Evolutionary conservation across 1,140 invertebrate genomes (phyloP).

Genomic region (Rhopalosiphum maidis): DNA sequence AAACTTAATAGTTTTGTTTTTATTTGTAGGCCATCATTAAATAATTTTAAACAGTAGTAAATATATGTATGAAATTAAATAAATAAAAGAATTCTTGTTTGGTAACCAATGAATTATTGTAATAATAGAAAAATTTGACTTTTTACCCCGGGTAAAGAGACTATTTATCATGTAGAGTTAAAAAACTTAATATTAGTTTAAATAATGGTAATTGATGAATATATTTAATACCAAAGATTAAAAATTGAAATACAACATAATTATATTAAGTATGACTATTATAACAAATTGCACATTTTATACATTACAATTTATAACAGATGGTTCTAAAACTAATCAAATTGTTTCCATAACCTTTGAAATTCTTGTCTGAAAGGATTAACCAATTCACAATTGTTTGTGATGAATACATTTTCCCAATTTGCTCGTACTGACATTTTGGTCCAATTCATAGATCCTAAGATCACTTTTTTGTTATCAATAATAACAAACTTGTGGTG

Average conservation of each 20-base stretch:
- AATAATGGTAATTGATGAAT: not conserved
- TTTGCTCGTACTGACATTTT: not conserved
- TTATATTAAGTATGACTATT: not conserved
- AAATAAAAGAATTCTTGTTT: not conserved
- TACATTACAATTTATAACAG: not conserved
- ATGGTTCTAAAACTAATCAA: not conserved
- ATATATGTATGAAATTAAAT: not conserved
- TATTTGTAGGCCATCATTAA: too few relatives aligned
- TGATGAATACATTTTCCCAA: conserved; percentile 41
- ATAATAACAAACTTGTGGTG: conserved; percentile 48
- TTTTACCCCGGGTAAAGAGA: not conserved
- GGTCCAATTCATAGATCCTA: conserved; percentile 45
- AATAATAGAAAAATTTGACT: not conserved
- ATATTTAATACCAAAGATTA: not conserved
- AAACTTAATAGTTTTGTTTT: too few relatives aligned
- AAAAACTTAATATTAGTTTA: not conserved
- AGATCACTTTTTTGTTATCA: conserved; percentile 39
- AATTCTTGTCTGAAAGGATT: not conserved
- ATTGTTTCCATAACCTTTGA: conserved; percentile 1
- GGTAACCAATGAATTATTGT: not conserved
- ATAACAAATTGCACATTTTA: not conserved
- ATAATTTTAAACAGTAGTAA: too few relatives aligned
- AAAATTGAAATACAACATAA: not conserved
- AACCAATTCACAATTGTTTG: not conserved
- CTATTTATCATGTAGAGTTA: not conserved